A percentile compares a stretch with the other conserved stretches of the same genome.
Evolutionary conservation across 2,888 invertebrate genomes (phyloP).

Genomic region (Esperia sulphurella): DNA sequence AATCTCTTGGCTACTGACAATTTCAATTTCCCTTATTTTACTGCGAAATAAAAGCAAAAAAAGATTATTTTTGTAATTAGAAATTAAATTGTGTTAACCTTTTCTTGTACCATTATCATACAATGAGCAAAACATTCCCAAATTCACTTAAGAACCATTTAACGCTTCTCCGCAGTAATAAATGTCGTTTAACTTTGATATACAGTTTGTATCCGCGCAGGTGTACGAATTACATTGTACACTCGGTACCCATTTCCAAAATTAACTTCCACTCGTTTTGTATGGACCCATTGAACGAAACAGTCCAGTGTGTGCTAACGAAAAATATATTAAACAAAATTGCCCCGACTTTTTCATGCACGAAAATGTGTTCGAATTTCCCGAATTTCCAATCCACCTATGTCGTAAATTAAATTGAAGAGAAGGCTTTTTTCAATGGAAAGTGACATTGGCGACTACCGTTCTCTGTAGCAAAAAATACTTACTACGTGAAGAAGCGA

Average conservation of each 20-base stretch:
- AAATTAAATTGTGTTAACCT: not conserved
- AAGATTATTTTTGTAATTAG: not conserved
- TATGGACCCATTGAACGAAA: constrained; percentile 11
- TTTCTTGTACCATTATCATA: not conserved
- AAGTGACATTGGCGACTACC: too few species aligned
- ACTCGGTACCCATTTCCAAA: constrained; percentile 33
- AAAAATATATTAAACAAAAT: not conserved
- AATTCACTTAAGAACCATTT: constrained; percentile 24
- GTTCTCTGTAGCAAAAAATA: too few species aligned
- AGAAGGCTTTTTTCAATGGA: too few species aligned
- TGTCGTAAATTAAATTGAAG: too few species aligned
- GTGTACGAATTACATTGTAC: constrained; percentile 30
- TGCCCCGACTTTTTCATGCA: too few species aligned
- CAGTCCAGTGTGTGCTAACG: not conserved
- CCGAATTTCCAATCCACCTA: too few species aligned
- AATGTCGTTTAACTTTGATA: constrained; percentile 22
- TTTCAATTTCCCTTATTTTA: too few species aligned
- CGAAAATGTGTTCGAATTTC: too few species aligned
- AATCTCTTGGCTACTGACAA: too few species aligned
- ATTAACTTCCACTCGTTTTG: constrained; percentile 36
- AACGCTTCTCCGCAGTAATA: constrained; percentile 20
- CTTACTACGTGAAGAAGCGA: too few species aligned
- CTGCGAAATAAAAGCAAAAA: not conserved
- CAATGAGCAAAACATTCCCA: constrained; percentile 14
- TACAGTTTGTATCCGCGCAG: constrained; percentile 24